phyloP scores from a whole-genome alignment of 2,113 vertebrate genomes.

The Leucosticte australis region DNA sequence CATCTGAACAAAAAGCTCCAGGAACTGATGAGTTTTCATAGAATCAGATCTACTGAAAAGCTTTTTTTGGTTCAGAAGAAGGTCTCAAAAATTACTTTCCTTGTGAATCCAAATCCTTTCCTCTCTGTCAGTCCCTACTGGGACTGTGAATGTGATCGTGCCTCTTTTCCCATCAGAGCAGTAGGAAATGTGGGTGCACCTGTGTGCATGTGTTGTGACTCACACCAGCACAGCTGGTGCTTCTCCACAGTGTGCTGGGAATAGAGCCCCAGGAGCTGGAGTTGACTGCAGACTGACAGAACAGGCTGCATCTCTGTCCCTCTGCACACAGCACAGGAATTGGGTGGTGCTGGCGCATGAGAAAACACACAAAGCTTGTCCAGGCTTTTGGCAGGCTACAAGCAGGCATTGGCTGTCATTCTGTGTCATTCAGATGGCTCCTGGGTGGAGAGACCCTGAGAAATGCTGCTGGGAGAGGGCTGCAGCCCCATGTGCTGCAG shows the following conservation, averaged over 20 bases:
- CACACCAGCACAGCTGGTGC: neutral
- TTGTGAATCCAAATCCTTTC: neutral
- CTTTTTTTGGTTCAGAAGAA: neutral
- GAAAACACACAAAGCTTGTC: neutral
- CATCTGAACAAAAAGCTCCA: neutral
- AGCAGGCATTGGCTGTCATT: neutral
- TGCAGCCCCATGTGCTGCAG: neutral
- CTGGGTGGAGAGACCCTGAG: neutral
- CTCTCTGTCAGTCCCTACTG: neutral
- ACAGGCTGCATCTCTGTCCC: neutral
- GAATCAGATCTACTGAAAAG: neutral
- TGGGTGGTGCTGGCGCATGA: accelerated
- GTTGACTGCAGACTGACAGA: neutral
- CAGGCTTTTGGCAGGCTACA: neutral
- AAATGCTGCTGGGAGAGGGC: neutral
- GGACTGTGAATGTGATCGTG: accelerated
- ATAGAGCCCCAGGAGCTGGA: neutral
- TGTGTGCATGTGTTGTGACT: neutral
- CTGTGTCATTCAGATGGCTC: neutral
- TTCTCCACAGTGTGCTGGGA: neutral
- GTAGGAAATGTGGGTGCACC: neutral
- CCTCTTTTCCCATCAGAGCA: neutral
- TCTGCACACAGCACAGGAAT: accelerated
- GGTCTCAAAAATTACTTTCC: neutral
- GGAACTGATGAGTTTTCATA: neutral